These are phyloP conservation scores for Podarcis lilfordi DNA, from an alignment of 2,797 vertebrate species.

Conservation along the genomic window DNA sequence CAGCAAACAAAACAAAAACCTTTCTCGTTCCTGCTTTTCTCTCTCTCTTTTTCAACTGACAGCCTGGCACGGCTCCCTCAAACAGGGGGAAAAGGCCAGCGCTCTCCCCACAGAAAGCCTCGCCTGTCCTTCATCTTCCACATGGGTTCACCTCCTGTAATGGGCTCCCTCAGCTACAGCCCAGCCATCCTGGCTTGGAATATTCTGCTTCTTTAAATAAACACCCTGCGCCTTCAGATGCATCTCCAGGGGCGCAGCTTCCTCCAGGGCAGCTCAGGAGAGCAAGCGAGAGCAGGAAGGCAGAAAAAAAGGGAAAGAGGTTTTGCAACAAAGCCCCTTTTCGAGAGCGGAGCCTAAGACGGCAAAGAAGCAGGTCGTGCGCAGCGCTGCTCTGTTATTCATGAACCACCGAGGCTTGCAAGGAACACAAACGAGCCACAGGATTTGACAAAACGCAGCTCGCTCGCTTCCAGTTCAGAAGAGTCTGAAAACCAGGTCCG, in stretches of 20 bases:
- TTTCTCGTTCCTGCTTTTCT: no score
- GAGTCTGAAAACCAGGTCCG: background rate
- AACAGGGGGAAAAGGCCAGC: no score
- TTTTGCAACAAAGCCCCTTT: constrained; percentile 5
- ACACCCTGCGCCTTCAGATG: background rate
- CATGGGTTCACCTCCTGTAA: background rate
- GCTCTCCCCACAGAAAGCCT: background rate
- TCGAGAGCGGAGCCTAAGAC: background rate
- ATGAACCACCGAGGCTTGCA: constrained; percentile 16
- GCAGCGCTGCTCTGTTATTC: background rate
- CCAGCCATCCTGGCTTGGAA: background rate
- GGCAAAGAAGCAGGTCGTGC: background rate
- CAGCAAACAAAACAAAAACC: background rate
- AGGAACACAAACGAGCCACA: background rate
- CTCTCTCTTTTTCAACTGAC: background rate
- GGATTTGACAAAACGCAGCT: background rate
- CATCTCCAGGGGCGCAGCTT: background rate
- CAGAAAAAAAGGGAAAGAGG: background rate
- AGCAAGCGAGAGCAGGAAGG: background rate
- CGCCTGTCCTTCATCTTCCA: background rate
- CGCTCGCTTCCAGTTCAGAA: background rate
- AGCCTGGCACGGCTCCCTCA: background rate
- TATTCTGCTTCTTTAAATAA: constrained; percentile 11
- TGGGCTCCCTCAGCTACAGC: background rate
- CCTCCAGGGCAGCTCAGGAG: constrained; percentile 4